Conservation (phyloP, 2,113 vertebrate genomes). For the Catagonus wagneri region DNA sequence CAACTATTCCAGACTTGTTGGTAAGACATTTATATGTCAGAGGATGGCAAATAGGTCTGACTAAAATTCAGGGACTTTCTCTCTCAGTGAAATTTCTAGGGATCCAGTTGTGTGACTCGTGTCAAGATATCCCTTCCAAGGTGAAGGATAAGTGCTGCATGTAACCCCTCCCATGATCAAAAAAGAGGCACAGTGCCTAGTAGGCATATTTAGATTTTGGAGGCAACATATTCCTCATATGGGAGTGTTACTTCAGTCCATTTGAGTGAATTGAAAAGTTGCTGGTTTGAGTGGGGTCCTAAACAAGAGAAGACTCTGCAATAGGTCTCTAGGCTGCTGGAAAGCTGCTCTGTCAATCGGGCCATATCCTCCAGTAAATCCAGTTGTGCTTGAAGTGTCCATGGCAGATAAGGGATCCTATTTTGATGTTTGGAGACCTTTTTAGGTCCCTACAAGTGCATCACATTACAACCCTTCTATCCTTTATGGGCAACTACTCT, state of each 20-base stretch:
- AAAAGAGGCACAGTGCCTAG: neutral
- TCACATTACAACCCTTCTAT: neutral
- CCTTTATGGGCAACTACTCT: neutral
- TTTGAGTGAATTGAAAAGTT: neutral
- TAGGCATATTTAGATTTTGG: neutral
- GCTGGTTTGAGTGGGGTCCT: neutral
- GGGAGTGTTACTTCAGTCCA: neutral
- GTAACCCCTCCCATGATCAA: neutral
- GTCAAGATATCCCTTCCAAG: neutral
- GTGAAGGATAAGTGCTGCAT: neutral
- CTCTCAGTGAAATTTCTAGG: neutral
- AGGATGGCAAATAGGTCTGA: neutral
- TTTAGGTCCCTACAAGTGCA: neutral
- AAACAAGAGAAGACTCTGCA: neutral
- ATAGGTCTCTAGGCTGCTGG: neutral
- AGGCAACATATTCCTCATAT: neutral
- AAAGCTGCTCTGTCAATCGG: neutral
- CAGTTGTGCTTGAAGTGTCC: neutral
- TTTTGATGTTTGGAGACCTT: neutral
- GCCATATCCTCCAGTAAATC: neutral
- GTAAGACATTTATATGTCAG: neutral
- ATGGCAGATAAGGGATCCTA: too few species aligned
- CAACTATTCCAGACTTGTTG: neutral
- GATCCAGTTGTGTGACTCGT: neutral
- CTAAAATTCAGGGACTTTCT: neutral